Conservation (phyloP, 2,797 vertebrate genomes). For the Muscicapa striata region DNA sequence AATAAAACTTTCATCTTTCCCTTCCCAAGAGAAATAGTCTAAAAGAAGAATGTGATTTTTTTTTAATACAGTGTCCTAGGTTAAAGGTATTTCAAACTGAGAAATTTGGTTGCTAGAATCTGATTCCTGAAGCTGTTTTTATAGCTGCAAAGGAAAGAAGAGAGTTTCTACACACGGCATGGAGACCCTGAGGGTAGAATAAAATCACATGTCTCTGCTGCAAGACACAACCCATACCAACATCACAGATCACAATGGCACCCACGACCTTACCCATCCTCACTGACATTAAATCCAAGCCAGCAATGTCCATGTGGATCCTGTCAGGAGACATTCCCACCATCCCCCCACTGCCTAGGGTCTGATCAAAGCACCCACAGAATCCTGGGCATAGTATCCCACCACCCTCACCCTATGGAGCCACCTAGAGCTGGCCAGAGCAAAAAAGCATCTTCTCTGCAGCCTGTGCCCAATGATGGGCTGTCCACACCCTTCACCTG, state of each 20-base stretch:
- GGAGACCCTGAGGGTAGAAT: background rate
- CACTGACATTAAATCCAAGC: background rate
- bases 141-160: background rate
- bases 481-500: background rate
- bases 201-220: background rate
- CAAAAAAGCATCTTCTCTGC: background rate
- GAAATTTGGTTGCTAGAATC: background rate
- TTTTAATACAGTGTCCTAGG: background rate
- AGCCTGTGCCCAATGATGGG: background rate
- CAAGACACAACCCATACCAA: background rate
- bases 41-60: background rate
- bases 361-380: background rate
- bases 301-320: background rate
- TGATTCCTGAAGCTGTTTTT: background rate
- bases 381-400: rapidly evolving
- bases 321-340: background rate
- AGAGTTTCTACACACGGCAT: background rate
- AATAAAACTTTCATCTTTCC: background rate
- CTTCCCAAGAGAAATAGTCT: slow-evolving; percentile 15
- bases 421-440: background rate
- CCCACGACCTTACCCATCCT: background rate
- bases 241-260: background rate
- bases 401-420: background rate
- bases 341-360: background rate
- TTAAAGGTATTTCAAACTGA: background rate